These are phyloP conservation scores for Diachrysia chrysitis DNA, from an alignment of 2,888 invertebrate species.

Conservation along the genomic window DNA sequence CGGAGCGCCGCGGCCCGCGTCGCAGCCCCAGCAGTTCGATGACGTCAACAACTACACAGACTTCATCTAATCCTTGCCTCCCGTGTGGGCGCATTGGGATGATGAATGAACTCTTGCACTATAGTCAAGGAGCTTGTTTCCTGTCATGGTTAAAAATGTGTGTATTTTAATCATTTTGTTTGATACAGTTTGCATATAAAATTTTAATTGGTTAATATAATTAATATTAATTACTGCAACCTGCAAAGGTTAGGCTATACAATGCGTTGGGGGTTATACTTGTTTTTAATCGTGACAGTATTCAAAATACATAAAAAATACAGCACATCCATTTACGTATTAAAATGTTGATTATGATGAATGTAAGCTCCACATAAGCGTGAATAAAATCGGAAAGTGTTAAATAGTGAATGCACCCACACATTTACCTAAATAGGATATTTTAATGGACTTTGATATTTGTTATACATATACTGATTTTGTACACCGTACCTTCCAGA, in stretches of 20 bases:
- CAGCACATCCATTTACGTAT: too few species aligned
- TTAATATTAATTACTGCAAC: too few species aligned
- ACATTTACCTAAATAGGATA: not conserved
- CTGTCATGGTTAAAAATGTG: too few species aligned
- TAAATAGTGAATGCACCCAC: not conserved
- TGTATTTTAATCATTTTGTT: too few species aligned
- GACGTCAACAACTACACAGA: constrained; percentile 82
- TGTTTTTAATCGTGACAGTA: not conserved
- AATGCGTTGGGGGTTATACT: too few species aligned
- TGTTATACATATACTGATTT: not conserved
- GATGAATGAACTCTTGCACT: not conserved
- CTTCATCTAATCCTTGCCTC: constrained; percentile 65
- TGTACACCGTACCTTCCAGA: not conserved
- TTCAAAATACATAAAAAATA: not conserved
- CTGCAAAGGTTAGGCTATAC: too few species aligned
- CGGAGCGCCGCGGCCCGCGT: constrained; percentile 70
- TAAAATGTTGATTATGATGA: not conserved
- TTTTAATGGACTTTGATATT: not conserved
- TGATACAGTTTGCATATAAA: too few species aligned
- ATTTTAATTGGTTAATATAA: too few species aligned
- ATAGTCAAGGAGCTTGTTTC: not conserved
- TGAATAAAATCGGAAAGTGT: not conserved
- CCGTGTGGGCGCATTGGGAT: constrained; percentile 22
- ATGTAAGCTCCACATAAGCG: not conserved
- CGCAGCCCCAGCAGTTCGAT: constrained; percentile 83